Evolutionary conservation across 2,113 vertebrate genomes (phyloP).

Genomic region (Eptesicus fuscus): DNA sequence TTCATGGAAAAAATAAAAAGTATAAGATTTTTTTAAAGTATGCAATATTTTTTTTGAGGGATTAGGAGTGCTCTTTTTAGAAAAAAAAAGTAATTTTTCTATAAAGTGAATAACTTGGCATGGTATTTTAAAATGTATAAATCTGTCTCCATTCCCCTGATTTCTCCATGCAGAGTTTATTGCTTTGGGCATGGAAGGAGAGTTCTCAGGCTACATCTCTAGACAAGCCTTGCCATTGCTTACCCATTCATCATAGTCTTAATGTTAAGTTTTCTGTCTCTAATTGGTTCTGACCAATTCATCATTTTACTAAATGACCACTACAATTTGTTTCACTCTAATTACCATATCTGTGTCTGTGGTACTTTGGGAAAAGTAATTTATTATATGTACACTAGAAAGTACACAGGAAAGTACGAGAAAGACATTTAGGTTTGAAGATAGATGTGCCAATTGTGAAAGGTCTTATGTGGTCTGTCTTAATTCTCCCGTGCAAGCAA

Average conservation of each 20-base stretch:
- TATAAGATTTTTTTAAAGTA: background rate
- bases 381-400: background rate
- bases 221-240: too few species aligned
- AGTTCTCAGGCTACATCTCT: background rate
- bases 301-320: slow-evolving; percentile 29
- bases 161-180: too few species aligned
- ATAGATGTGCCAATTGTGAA: background rate
- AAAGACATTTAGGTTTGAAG: background rate
- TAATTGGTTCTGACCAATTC: background rate
- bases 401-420: background rate
- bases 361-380: background rate
- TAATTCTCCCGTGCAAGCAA: background rate
- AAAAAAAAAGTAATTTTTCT: background rate
- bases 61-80: background rate
- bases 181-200: background rate
- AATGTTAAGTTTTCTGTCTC: background rate
- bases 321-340: background rate
- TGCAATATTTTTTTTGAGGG: background rate
- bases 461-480: background rate
- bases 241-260: background rate
- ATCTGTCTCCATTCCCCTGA: background rate
- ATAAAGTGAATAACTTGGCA: background rate
- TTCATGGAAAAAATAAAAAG: background rate
- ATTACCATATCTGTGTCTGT: background rate
- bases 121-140: background rate